A percentile compares a stretch with the other conserved stretches of the same genome.
phyloP scores from a whole-genome alignment of 2,888 invertebrate species.

The Orgyia antiqua region DNA sequence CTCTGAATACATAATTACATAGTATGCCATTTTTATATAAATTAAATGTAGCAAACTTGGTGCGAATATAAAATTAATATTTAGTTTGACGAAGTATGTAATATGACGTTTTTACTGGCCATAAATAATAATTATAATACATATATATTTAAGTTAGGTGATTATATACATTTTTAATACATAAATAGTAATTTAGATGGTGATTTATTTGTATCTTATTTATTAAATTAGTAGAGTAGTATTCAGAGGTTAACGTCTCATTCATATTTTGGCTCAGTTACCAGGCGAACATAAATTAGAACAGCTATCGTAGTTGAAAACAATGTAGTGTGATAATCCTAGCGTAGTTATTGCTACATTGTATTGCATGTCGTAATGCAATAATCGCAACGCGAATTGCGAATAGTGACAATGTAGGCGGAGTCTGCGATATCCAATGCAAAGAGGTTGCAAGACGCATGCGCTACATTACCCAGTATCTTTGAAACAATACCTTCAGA shows the following conservation, averaged over 20 bases:
- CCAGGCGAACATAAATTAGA: slow-evolving; percentile 20
- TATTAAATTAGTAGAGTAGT: too few relatives aligned
- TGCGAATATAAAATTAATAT: slow-evolving; percentile 17
- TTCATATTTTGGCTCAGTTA: slow-evolving; percentile 8
- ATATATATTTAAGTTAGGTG: too few relatives aligned
- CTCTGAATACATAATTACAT: slow-evolving; percentile 47
- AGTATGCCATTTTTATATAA: slow-evolving; percentile 22
- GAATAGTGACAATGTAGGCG: slow-evolving; percentile 50
- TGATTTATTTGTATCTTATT: too few relatives aligned
- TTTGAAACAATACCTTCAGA: too few relatives aligned
- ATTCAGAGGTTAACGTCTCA: slow-evolving; percentile 3
- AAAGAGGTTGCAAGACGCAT: slow-evolving; percentile 49
- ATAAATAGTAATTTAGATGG: too few relatives aligned
- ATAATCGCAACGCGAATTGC: slow-evolving; percentile 42
- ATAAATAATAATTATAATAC: too few relatives aligned
- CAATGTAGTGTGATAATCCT: slow-evolving; percentile 8
- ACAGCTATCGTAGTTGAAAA: slow-evolving; percentile 10
- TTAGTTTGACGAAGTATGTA: too few relatives aligned
- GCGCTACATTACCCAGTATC: slow-evolving; percentile 43
- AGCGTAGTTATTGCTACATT: slow-evolving; percentile 1
- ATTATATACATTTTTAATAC: too few relatives aligned
- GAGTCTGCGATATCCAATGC: slow-evolving; percentile 63
- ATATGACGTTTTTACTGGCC: too few relatives aligned
- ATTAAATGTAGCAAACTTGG: slow-evolving; percentile 9
- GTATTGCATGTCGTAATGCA: slow-evolving; percentile 1